Evolutionary conservation across 2,113 vertebrate genomes (phyloP).

Genomic region (Egretta garzetta): DNA sequence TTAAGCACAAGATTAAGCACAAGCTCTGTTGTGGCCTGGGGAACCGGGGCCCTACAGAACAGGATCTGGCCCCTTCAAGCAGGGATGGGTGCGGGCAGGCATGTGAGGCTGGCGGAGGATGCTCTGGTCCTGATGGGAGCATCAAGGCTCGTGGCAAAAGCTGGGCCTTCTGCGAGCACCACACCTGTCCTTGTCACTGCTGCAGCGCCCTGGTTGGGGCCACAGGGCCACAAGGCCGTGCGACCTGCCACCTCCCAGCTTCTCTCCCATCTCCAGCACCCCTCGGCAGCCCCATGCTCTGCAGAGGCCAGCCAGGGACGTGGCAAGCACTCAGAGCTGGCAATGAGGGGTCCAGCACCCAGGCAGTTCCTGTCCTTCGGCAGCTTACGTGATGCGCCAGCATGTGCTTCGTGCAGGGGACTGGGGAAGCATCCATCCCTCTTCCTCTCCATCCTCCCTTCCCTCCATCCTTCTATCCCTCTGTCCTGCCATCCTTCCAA

Average conservation of each 20-base stretch:
- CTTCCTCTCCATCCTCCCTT: not conserved
- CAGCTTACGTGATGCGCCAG: not conserved
- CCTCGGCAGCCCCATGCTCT: not conserved
- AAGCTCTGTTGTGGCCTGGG: not conserved
- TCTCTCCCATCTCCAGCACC: not conserved
- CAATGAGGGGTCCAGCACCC: not conserved
- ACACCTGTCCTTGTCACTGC: not conserved
- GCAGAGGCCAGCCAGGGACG: not conserved
- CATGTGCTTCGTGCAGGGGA: not conserved
- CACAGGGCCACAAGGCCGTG: rapidly evolving
- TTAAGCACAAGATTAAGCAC: not conserved
- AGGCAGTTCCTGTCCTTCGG: not conserved
- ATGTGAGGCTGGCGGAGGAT: rapidly evolving
- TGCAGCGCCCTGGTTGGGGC: rapidly evolving
- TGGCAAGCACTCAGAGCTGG: not conserved
- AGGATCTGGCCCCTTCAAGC: not conserved
- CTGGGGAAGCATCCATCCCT: not conserved
- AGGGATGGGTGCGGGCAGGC: not conserved
- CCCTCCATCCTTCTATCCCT: not conserved
- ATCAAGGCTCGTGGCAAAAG: not conserved
- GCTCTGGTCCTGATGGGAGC: not conserved
- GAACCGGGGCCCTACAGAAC: rapidly evolving
- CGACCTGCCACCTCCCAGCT: not conserved
- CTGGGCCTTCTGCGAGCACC: not conserved
- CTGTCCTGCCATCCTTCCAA: no score